Evolutionary conservation across 2,797 vertebrate species (phyloP), one percentile per base, ranked within the genome.

Genomic region (Coregonus ussuriensis): DNA sequence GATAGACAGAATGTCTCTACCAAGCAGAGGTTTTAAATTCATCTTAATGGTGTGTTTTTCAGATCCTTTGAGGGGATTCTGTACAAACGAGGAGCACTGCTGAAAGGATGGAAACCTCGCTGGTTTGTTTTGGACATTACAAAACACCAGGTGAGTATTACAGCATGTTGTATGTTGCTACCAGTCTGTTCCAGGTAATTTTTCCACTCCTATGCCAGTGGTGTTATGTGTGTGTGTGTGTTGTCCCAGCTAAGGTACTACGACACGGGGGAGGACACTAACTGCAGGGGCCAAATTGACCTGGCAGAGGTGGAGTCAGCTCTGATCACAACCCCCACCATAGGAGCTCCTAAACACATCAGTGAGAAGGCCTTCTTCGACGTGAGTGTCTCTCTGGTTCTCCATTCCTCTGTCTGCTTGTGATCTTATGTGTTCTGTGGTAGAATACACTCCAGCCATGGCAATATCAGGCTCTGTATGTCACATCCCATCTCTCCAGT

Each of bases 291-390:
- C 62, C 96, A 98, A 89, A 98, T 99, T 56, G 98, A 99, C n/a
- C 95, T 99, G 83, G 97, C 97, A 3, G 97, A 99, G 87, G 97
- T 99, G 75, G 98, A 99, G 91, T 97, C 95, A 5, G 96, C 98
- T 78, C 79, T 96, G 79, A 93, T 94, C 11, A 95, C 97, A 0
- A 84, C 95, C 18, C 97, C 98, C 3, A 97, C 97, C n/a, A 95
- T 98, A 76, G 97, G 97, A 75, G 96, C 96, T 33, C 98, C 98
- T 66, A 99, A 99, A 88, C 97, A 98, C 91, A 96, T 98, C 77
- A 98, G 93, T 51, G 98, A 99, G 85, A 99, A 97, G 89, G 97
- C 97, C 51, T 99, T 99, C 90, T 99, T 99, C 88, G 98, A 99
- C 80, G 98, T 99, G 91, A 97, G 97, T 25, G 25, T 25, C 65